Evolutionary conservation across 2,113 vertebrate genomes (phyloP), one percentile per base, ranked within the genome.

Genomic region (Dipodomys merriami): DNA sequence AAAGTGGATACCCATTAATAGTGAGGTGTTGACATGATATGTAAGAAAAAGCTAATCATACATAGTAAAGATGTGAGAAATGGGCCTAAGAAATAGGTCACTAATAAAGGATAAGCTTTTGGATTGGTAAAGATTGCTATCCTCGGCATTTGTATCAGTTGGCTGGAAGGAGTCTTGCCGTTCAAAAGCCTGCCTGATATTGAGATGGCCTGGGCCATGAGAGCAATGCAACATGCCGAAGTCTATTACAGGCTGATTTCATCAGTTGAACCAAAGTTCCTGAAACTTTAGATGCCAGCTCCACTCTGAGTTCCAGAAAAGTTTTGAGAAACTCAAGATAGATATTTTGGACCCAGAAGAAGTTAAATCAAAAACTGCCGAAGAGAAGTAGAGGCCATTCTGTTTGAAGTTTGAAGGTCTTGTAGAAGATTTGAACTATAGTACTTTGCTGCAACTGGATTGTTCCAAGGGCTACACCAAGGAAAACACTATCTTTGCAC

Each of bases 351-450:
- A 98, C 23, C 95, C 98, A 0, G 99, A 99, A 6, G 98, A 97
- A 79, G 96, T 97, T 73, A 97, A 97, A 76, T 97, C 96, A 88
- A 94, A 96, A 35, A 81, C 98, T 1, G 98, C 99, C 87, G 99
- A 99, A 98, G 98, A 99, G 96, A 97, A 95, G 29, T 97, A 95
- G 96, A 97, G 96, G n/a, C 95, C 96, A 77, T 97, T 96, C 53
- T 97, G 96, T 64, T 83, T 97, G 71, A 96, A 95, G 91, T 99
- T 99, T 49, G 98, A 99, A 64, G 98, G 98, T 1, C 25, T 98
- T 35, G 97, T 99, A 15, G 99, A 99, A 91, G 99, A 99, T 30
- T 99, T 99, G 88, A 99, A 99, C 97, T 99, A 99, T 62, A 99
- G 99, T 6, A 99, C 99, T 0, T 95, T 99, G 95, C 97, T 99